These are phyloP conservation scores for Yponomeuta sedellus DNA, from an alignment of 2,888 invertebrate species.

Conservation along the genomic window DNA sequence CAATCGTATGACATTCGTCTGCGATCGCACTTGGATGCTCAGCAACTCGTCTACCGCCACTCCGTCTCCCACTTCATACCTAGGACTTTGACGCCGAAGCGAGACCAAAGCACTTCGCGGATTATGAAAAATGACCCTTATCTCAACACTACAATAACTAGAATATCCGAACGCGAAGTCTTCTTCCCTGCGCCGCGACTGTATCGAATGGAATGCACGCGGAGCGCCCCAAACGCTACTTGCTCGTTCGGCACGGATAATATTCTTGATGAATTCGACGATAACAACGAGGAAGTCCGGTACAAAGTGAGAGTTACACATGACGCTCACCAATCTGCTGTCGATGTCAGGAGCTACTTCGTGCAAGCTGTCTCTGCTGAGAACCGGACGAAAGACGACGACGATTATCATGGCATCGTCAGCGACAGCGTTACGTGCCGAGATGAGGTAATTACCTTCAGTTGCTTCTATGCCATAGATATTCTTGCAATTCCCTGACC, in stretches of 20 bases:
- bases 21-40: constrained; percentile 48
- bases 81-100: constrained; percentile 46
- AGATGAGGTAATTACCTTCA: constrained; percentile 28
- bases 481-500: no score
- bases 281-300: constrained; percentile 32
- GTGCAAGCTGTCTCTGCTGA: constrained; percentile 46
- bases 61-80: constrained; percentile 48
- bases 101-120: constrained; percentile 70
- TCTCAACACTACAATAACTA: constrained; percentile 75
- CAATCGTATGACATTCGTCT: constrained; percentile 75
- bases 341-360: constrained; percentile 46
- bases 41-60: constrained; percentile 59
- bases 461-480: not conserved
- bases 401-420: constrained; percentile 45
- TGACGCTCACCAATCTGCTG: constrained; percentile 35
- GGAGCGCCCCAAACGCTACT: constrained; percentile 51
- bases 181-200: constrained; percentile 80
- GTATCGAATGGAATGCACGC: constrained; percentile 46
- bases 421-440: constrained; percentile 46
- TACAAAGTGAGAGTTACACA: constrained; percentile 52
- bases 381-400: constrained; percentile 38
- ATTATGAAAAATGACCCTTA: constrained; percentile 75
- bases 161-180: constrained; percentile 67
- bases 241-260: constrained; percentile 53
- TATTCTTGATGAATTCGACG: constrained; percentile 43